Conservation (phyloP, 2,888 invertebrate genomes). For the Lasioglossum malachurum region DNA sequence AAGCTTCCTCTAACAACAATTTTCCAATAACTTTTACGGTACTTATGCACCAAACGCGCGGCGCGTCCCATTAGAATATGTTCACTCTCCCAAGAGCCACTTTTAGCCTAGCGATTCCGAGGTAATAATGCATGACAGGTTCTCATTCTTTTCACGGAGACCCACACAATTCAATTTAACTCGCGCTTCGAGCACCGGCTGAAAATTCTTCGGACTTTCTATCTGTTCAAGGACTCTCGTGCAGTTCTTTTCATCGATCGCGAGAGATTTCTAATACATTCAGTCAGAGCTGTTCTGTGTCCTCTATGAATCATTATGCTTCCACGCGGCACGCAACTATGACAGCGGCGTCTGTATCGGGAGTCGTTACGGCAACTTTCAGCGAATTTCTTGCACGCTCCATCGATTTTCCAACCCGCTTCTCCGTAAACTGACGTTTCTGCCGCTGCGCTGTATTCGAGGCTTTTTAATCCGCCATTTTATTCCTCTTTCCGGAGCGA, state of each 20-base stretch:
- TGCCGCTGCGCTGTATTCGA: not conserved
- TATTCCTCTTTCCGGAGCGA: not conserved
- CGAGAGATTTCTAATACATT: conserved; percentile 14
- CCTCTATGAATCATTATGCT: conserved; percentile 13
- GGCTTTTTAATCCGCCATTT: conserved; percentile 1
- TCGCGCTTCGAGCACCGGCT: not conserved
- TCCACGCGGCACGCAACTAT: conserved; percentile 1
- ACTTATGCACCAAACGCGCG: not conserved
- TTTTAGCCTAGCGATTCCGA: not conserved
- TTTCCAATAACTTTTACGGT: not conserved
- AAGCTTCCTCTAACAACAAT: not conserved
- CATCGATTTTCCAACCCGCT: conserved; percentile 2
- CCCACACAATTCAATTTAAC: not conserved
- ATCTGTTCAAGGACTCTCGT: not conserved
- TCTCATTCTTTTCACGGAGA: not conserved
- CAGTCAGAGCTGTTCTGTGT: not conserved
- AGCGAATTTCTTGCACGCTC: conserved; percentile 12
- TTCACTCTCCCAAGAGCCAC: not conserved
- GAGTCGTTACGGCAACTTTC: conserved; percentile 9
- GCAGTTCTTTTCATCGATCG: conserved; percentile 7
- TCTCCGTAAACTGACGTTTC: not conserved
- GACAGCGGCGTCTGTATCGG: not conserved
- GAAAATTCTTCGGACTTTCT: conserved; percentile 5
- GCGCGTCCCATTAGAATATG: not conserved
- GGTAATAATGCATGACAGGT: not conserved